Evolutionary conservation across 2,888 invertebrate genomes (phyloP), one percentile per base, ranked within the genome.

Genomic region (Eledone cirrhosa): DNA sequence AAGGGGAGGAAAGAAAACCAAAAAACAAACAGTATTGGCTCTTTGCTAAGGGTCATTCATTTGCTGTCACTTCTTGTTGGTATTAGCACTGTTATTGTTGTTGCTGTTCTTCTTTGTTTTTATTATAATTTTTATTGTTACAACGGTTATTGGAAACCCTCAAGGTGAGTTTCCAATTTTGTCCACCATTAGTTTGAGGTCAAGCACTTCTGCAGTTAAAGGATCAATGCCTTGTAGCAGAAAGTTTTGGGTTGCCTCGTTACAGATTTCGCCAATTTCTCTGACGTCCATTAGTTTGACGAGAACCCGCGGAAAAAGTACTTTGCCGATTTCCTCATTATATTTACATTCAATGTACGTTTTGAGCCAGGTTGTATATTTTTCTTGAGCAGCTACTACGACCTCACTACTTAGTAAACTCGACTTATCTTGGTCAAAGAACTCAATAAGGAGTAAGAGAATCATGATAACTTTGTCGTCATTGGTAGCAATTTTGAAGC

Each of bases 341-440:
- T 90, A 85, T n/a, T 0, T 94, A 93, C 90, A 92, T 94, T 96
- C 82, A 94, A 94, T 90, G 94, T 96, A 91, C 90, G 95, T 96
- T 82, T 96, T 93, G 83, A 96, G 93, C 82, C 97, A 93, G 78
- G 96, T 93, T 90, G 96, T 96, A 91, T 96, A 97, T 77, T 89
- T 90, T 78, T 91, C 91, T 83, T 92, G 91, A 69, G 89, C 87
- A 33, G 84, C 81, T 4, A 88, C 86, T 11, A 92, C 89, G 31
- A 85, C 79, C 24, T 83, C 86, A 47, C 85, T 85, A 78, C 89
- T 87, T 24, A 83, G 80, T 24, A 92, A 85, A 69, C 87, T 89
- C 14, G 88, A 86, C 53, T 91, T 85, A 80, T 91, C 91, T 0
- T 91, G 90, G 24, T 90, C 89, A 83, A 91, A 91, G 3, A 92